Evolutionary conservation across 2,888 invertebrate species (phyloP).

Genomic region (Callimorpha dominula): DNA sequence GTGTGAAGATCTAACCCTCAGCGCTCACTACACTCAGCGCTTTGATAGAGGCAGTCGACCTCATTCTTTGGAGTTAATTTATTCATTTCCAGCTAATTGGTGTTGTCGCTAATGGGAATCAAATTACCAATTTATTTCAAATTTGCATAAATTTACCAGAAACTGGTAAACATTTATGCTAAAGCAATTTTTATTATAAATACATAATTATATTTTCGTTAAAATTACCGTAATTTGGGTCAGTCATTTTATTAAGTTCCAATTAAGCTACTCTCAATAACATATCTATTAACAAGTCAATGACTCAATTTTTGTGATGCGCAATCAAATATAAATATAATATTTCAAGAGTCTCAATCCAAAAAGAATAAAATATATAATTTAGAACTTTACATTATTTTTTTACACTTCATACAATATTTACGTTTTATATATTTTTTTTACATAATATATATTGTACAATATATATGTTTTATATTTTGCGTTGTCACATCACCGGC

Average conservation of each 20-base stretch:
- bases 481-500: too few relatives aligned
- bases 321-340: neutral
- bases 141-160: conserved; percentile 16
- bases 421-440: too few relatives aligned
- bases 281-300: conserved; percentile 5
- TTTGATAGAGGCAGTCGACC: conserved; percentile 10
- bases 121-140: conserved; percentile 19
- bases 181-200: conserved; percentile 4
- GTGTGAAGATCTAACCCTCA: neutral
- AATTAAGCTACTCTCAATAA: conserved; percentile 10
- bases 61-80: conserved; percentile 17
- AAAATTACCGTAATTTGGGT: conserved; percentile 11
- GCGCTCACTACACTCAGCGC: neutral
- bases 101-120: conserved; percentile 12
- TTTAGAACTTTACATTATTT: neutral
- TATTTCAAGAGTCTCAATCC: neutral
- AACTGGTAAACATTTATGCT: conserved; percentile 5
- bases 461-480: too few relatives aligned
- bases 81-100: conserved; percentile 21
- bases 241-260: conserved; percentile 6
- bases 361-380: neutral
- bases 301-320: conserved; percentile 7
- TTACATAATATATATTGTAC: too few relatives aligned
- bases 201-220: conserved; percentile 5
- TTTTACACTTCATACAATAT: neutral